phyloP scores from a whole-genome alignment of 2,797 vertebrate genomes.

The Enteromius fasciolatus region DNA sequence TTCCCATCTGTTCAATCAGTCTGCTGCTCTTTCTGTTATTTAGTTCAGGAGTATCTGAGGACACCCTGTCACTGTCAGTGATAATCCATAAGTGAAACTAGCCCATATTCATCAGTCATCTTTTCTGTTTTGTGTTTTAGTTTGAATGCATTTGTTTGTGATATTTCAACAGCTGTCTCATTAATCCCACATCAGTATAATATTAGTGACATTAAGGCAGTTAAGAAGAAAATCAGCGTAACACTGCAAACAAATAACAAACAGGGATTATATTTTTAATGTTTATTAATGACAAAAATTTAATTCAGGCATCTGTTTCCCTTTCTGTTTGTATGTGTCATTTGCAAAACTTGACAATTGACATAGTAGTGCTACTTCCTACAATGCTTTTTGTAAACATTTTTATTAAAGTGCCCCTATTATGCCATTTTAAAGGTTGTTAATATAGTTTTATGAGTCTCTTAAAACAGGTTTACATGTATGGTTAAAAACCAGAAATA shows the following conservation, averaged over 20 bases:
- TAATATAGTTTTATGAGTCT: no score
- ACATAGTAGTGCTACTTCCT: no score
- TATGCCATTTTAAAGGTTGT: no score
- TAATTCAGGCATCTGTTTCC: background rate
- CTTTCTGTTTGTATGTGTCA: background rate
- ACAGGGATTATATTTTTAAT: background rate
- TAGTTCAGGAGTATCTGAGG: slow-evolving; percentile 10
- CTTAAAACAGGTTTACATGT: no score
- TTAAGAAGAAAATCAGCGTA: background rate
- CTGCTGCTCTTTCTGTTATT: slow-evolving; percentile 12
- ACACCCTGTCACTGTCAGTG: background rate
- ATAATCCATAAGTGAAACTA: background rate
- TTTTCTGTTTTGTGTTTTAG: slow-evolving; percentile 16
- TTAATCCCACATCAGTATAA: slow-evolving; percentile 13
- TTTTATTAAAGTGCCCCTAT: no score
- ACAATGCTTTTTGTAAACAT: background rate
- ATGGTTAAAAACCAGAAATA: no score
- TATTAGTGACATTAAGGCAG: background rate
- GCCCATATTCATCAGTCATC: slow-evolving; percentile 9
- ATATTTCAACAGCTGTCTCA: slow-evolving; percentile 27
- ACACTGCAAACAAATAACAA: background rate
- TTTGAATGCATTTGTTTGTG: slow-evolving; percentile 15
- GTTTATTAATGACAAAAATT: background rate
- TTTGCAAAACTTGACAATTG: background rate
- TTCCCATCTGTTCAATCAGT: background rate